Percentiles rank a stretch among this genome's conserved stretches.
Conservation (phyloP, 2,888 invertebrate genomes). For the Endotricha flammealis region DNA sequence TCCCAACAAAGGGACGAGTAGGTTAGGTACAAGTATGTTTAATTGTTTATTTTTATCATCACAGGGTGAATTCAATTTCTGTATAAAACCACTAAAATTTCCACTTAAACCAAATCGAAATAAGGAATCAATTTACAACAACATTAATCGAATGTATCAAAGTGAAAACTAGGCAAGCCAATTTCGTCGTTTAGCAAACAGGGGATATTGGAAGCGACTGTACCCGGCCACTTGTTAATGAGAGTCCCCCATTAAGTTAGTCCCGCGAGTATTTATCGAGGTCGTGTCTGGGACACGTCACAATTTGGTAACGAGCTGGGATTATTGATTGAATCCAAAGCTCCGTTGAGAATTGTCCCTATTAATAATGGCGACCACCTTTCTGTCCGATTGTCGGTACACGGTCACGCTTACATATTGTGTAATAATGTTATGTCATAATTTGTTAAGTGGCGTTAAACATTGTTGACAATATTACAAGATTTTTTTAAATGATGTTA, state of each 20-base stretch:
- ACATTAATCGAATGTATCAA: slow-evolving; percentile 3
- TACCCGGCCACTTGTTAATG: slow-evolving; percentile 21
- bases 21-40: too few species aligned
- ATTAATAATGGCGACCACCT: slow-evolving; percentile 23
- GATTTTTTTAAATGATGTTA: too few species aligned
- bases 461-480: too few species aligned
- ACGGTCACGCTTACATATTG: background rate
- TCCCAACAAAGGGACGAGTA: too few species aligned
- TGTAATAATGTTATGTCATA: too few species aligned
- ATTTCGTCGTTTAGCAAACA: slow-evolving; percentile 6
- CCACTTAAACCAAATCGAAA: slow-evolving; percentile 4
- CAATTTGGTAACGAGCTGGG: slow-evolving; percentile 48
- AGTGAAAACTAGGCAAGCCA: slow-evolving; percentile 4
- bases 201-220: slow-evolving; percentile 5
- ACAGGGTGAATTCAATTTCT: too few species aligned
- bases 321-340: slow-evolving; percentile 50
- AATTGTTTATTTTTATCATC: background rate
- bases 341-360: slow-evolving; percentile 38
- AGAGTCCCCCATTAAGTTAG: slow-evolving; percentile 20
- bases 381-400: background rate
- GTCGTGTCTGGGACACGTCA: slow-evolving; percentile 34
- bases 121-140: slow-evolving; percentile 7
- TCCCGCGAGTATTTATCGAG: slow-evolving; percentile 25
- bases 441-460: too few species aligned
- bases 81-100: too few species aligned